These are phyloP conservation scores for Panagrolaimus sp. DNA, from an alignment of 1,140 invertebrate species.

Conservation along the genomic window DNA sequence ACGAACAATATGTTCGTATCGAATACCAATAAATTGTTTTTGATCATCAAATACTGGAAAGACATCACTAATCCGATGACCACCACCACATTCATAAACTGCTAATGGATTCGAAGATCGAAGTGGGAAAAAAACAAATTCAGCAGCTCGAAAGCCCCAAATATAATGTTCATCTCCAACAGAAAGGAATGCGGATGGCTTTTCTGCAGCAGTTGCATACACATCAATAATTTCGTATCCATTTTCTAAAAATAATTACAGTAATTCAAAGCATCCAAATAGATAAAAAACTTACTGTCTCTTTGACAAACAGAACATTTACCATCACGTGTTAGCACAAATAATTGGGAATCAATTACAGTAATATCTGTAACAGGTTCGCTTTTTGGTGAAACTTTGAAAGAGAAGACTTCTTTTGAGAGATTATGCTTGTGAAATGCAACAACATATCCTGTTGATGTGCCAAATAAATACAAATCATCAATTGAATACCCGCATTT, in stretches of 20 bases:
- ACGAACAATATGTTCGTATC: constrained; percentile 1
- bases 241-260: neutral
- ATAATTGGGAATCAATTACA: neutral
- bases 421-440: neutral
- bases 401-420: neutral
- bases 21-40: neutral
- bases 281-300: neutral
- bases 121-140: neutral
- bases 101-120: neutral
- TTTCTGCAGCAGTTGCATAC: neutral
- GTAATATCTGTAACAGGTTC: neutral
- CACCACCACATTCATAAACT: constrained; percentile 11
- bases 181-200: neutral
- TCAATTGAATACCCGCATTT: neutral
- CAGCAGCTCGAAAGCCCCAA: constrained; percentile 7
- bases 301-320: neutral
- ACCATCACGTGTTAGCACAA: neutral
- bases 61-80: constrained; percentile 2
- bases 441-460: neutral
- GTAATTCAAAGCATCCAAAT: neutral
- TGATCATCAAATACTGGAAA: neutral
- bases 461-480: neutral
- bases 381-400: neutral
- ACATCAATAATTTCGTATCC: neutral
- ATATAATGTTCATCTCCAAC: neutral